Evolutionary conservation across 2,888 invertebrate genomes (phyloP).

Genomic region (Latheticus oryzae): DNA sequence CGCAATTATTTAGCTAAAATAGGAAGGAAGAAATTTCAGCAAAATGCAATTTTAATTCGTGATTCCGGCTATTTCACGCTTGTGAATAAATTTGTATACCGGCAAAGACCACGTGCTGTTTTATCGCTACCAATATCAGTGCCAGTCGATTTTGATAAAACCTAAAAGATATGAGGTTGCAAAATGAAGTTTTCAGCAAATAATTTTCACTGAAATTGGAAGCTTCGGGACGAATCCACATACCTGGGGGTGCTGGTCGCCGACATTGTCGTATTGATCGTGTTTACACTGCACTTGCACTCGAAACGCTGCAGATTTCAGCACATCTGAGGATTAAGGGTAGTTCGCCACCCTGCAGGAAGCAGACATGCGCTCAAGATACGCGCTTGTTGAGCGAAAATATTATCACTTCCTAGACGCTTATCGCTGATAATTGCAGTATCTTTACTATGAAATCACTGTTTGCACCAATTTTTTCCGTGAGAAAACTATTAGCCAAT

Average conservation of each 20-base stretch:
- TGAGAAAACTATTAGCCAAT: conserved; percentile 14
- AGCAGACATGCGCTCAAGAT: conserved; percentile 29
- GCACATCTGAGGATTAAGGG: conserved; percentile 41
- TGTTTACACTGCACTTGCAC: conserved; percentile 40
- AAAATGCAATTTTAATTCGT: conserved; percentile 12
- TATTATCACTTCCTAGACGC: conserved; percentile 11
- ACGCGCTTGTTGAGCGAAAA: conserved; percentile 3
- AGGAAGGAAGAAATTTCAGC: conserved; percentile 8
- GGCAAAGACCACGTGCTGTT: not conserved
- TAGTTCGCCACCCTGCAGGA: conserved; percentile 21
- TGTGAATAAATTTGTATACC: conserved; percentile 2
- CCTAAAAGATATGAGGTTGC: too few species aligned
- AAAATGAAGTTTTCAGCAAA: too few species aligned
- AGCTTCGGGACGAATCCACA: too few species aligned
- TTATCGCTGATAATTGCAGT: not conserved
- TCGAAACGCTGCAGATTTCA: conserved; percentile 42
- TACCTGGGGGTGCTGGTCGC: conserved; percentile 54
- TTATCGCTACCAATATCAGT: too few species aligned
- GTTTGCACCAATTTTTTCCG: conserved; percentile 21
- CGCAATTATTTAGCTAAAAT: conserved; percentile 24
- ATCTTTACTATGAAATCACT: conserved; percentile 3
- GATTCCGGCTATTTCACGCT: conserved; percentile 11
- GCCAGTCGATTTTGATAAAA: too few species aligned
- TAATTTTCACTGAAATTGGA: too few species aligned
- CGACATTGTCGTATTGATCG: conserved; percentile 49